phyloP scores from a whole-genome alignment of 2,113 vertebrate genomes.

The Nyctibius bracteatus region DNA sequence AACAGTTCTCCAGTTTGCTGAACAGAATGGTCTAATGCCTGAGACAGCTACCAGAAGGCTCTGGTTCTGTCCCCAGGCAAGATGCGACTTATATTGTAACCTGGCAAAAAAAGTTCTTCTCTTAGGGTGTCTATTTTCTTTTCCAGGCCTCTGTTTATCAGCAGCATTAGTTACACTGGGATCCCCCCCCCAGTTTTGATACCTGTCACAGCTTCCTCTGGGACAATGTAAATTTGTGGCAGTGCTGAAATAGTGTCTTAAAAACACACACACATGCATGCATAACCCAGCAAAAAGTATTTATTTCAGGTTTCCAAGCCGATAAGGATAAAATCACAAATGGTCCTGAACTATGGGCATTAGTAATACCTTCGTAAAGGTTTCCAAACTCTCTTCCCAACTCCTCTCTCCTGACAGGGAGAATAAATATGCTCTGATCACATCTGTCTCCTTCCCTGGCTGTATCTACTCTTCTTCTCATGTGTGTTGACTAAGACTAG shows the following conservation, averaged over 20 bases:
- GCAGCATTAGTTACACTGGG: too few relatives aligned
- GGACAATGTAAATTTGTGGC: background rate
- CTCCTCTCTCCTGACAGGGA: background rate
- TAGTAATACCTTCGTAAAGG: background rate
- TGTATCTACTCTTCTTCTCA: background rate
- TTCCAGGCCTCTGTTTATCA: background rate
- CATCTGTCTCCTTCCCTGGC: background rate
- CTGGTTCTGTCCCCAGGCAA: background rate
- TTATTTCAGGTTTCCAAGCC: background rate
- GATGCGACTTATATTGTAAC: background rate
- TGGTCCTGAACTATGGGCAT: background rate
- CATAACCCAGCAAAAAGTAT: background rate
- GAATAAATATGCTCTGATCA: background rate
- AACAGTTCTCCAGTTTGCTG: background rate
- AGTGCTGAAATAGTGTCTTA: background rate
- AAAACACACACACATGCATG: accelerated
- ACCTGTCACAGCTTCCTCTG: background rate
- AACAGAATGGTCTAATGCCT: background rate
- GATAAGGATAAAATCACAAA: background rate
- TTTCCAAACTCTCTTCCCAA: background rate
- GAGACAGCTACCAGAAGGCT: background rate
- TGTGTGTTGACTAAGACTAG: background rate
- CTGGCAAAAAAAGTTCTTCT: background rate
- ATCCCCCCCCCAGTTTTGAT: background rate
- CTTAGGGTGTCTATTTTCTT: background rate